A percentile compares a stretch with the other conserved stretches of the same genome.
Evolutionary conservation across 2,888 invertebrate genomes (phyloP).

Genomic region (Hanleya hanleyi): DNA sequence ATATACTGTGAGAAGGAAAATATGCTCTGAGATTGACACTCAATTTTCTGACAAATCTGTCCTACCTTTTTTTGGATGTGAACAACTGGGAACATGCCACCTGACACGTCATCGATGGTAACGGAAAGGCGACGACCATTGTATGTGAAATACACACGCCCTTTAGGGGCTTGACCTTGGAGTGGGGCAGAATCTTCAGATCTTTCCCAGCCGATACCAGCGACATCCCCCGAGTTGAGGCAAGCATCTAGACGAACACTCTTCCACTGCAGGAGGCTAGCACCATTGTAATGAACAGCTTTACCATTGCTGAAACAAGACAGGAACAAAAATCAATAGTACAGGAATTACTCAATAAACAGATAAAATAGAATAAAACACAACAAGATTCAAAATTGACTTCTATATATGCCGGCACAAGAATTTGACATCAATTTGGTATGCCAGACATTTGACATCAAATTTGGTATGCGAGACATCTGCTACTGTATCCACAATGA

Average conservation of each 20-base stretch:
- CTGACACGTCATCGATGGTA: constrained; percentile 70
- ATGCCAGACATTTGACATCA: too few relatives aligned
- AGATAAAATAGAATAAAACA: neutral
- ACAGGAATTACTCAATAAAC: neutral
- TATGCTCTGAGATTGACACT: neutral
- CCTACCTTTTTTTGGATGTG: constrained; percentile 72
- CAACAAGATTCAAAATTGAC: too few relatives aligned
- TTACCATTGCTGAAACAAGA: constrained; percentile 71
- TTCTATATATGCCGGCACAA: too few relatives aligned
- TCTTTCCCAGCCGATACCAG: constrained; percentile 72
- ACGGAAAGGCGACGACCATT: constrained; percentile 67
- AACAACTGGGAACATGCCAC: constrained; percentile 71
- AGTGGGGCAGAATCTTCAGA: constrained; percentile 45
- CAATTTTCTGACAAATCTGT: neutral
- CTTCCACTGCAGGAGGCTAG: constrained; percentile 72
- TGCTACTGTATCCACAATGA: too few relatives aligned
- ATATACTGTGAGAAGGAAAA: neutral
- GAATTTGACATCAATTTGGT: too few relatives aligned
- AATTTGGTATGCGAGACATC: too few relatives aligned
- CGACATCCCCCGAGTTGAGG: constrained; percentile 69
- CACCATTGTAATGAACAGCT: constrained; percentile 73
- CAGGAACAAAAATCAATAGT: neutral
- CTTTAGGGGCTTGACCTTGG: constrained; percentile 60
- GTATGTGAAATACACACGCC: constrained; percentile 71
- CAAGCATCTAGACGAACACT: constrained; percentile 69